A percentile compares a stretch with the other conserved stretches of the same genome.
These are phyloP conservation scores for Simalia tracyae DNA, from an alignment of 2,797 vertebrate species.

Conservation along the genomic window DNA sequence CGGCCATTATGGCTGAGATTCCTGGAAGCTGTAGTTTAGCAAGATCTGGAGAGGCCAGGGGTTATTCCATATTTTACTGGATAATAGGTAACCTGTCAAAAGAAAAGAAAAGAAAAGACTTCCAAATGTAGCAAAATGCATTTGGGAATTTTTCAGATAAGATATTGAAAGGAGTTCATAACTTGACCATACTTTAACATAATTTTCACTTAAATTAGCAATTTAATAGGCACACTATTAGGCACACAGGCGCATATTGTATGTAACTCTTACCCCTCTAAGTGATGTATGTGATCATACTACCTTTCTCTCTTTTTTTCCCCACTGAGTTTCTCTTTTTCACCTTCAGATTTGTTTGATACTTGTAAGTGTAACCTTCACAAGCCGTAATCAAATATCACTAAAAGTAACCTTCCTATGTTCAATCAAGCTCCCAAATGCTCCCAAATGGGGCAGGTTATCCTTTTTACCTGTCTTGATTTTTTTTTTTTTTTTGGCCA, in stretches of 20 bases:
- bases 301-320: neutral
- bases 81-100: neutral
- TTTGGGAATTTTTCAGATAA: neutral
- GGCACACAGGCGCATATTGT: neutral
- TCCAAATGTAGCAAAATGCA: neutral
- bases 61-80: neutral
- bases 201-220: neutral
- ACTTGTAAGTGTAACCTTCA: neutral
- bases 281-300: neutral
- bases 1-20: neutral
- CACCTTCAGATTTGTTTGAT: neutral
- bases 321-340: neutral
- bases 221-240: neutral
- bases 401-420: neutral
- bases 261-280: neutral
- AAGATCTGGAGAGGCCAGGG: neutral
- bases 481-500: neutral
- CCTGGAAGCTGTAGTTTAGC: neutral
- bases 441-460: neutral
- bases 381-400: neutral
- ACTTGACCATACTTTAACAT: neutral
- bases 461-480: neutral
- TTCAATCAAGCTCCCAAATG: neutral
- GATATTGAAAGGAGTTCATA: neutral
- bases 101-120: neutral